Conservation (phyloP, 2,888 invertebrate genomes). For the Encarsia formosa region DNA sequence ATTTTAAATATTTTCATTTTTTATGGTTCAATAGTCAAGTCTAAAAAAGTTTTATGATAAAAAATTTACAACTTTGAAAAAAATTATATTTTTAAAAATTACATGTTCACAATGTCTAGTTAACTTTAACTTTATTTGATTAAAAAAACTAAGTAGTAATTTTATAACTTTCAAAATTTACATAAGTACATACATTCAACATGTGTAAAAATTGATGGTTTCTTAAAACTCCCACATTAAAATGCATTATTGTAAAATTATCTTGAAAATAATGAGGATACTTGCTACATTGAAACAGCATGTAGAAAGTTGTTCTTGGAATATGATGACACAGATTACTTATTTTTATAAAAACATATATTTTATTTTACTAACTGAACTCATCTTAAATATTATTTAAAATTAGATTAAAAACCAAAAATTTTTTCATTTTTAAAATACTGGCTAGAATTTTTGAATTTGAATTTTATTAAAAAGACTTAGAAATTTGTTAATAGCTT, state of each 20-base stretch:
- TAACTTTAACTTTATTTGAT: no score
- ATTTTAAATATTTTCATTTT: no score
- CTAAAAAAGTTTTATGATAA: background rate
- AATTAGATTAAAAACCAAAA: no score
- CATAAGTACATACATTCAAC: constrained; percentile 1
- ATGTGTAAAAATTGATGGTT: constrained; percentile 7
- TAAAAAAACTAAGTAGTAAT: background rate
- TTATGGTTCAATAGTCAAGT: no score
- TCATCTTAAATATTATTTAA: no score
- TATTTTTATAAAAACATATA: background rate
- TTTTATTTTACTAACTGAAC: no score
- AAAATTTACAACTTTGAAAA: background rate
- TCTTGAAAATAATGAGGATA: constrained; percentile 13
- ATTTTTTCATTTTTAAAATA: no score
- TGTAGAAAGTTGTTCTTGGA: constrained; percentile 14
- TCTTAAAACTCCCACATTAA: constrained; percentile 5
- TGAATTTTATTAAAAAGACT: no score
- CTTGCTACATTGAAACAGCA: constrained; percentile 5
- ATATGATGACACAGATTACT: constrained; percentile 6
- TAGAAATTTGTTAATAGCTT: no score
- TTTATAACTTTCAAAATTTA: constrained; percentile 1
- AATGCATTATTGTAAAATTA: background rate
- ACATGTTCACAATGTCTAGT: no score
- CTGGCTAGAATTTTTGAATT: no score
- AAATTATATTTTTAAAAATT: no score